Evolutionary conservation across 2,888 invertebrate genomes (phyloP).

Genomic region (Lissocephala sabroskyi): DNA sequence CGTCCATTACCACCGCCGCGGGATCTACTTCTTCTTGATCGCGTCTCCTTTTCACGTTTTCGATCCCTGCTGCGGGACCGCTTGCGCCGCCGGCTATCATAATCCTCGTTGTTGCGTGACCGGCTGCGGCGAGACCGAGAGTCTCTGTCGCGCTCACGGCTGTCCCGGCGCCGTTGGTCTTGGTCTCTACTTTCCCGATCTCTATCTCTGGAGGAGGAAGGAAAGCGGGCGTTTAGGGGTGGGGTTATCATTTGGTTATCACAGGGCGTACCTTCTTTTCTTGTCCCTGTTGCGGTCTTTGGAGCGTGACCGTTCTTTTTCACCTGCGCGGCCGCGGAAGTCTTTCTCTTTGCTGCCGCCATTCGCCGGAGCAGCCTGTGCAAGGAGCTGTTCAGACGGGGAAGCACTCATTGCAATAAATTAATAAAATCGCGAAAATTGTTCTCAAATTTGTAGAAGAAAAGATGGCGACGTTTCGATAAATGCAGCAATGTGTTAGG

Average conservation of each 20-base stretch:
- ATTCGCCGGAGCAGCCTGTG: conserved; percentile 29
- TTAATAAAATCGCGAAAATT: no score
- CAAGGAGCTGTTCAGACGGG: conserved; percentile 38
- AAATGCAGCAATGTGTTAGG: no score
- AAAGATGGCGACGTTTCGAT: no score
- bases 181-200: conserved; percentile 52
- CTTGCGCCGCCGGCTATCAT: conserved; percentile 47
- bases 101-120: conserved; percentile 68
- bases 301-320: conserved; percentile 55
- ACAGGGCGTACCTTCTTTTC: conserved; percentile 43
- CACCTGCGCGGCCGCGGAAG: conserved; percentile 51
- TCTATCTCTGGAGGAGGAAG: conserved; percentile 24
- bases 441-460: no score
- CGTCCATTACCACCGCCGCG: conserved; percentile 58
- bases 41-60: conserved; percentile 71
- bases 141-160: conserved; percentile 69
- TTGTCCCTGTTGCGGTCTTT: conserved; percentile 43
- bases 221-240: no score
- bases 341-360: conserved; percentile 31
- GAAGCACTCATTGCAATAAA: conserved; percentile 53
- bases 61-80: conserved; percentile 56
- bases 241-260: no score
- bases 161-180: conserved; percentile 46
- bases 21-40: conserved; percentile 74
- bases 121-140: conserved; percentile 75